Conservation (phyloP, 2,113 vertebrate species). For the Castor canadensis region DNA sequence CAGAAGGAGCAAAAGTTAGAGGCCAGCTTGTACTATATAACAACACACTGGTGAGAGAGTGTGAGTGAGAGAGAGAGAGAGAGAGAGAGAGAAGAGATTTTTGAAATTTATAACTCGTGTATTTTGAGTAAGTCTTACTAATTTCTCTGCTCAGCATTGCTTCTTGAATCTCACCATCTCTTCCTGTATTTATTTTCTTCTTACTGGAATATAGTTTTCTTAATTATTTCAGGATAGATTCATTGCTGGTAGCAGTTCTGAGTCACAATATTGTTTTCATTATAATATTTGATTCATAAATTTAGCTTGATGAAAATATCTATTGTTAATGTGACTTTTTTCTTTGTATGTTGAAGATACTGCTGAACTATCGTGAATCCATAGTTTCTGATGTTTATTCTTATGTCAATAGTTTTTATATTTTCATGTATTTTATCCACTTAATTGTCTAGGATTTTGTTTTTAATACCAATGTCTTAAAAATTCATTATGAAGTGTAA, state of each 20-base stretch:
- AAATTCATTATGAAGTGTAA: background rate
- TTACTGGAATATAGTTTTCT: background rate
- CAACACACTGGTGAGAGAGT: background rate
- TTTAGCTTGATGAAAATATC: background rate
- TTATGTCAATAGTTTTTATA: background rate
- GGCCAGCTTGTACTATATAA: background rate
- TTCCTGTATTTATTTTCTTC: background rate
- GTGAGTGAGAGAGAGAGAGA: no score
- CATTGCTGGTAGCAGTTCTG: background rate
- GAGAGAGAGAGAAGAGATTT: background rate
- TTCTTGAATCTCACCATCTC: background rate
- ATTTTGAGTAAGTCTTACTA: conserved; percentile 8
- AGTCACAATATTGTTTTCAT: background rate
- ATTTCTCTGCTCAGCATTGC: background rate
- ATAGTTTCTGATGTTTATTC: background rate
- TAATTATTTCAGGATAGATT: background rate
- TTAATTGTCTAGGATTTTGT: background rate
- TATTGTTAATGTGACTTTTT: background rate
- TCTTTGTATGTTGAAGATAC: background rate
- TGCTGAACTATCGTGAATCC: background rate
- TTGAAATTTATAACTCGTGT: background rate
- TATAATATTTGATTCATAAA: background rate
- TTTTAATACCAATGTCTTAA: background rate
- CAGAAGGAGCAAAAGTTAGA: no score
- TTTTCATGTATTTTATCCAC: background rate